Conservation (phyloP, 2,113 vertebrate species). For the Polypterus senegalus region DNA sequence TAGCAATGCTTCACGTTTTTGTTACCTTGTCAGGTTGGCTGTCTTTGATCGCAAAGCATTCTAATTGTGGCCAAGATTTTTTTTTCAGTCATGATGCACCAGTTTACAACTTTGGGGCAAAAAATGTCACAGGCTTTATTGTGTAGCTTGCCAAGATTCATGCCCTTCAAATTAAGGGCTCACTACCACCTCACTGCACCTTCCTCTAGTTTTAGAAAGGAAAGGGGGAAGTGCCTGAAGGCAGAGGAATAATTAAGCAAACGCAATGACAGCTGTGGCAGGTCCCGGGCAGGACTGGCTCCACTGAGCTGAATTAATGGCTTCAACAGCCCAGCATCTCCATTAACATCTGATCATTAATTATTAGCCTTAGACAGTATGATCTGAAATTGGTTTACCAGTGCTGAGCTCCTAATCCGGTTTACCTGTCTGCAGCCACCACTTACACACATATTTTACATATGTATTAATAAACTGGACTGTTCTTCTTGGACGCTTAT, state of each 20-base stretch:
- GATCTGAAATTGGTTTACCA: slow-evolving; percentile 56
- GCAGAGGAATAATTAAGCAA: slow-evolving; percentile 82
- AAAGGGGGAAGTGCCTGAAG: slow-evolving; percentile 38
- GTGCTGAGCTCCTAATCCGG: slow-evolving; percentile 49
- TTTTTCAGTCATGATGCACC: too few species aligned
- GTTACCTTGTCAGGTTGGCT: too few species aligned
- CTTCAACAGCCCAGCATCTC: slow-evolving; percentile 64
- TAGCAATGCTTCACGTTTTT: too few species aligned
- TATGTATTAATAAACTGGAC: too few species aligned
- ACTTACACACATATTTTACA: too few species aligned
- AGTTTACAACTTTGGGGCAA: too few species aligned
- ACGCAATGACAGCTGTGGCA: slow-evolving; percentile 80
- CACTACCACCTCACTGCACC: slow-evolving; percentile 48
- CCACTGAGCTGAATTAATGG: slow-evolving; percentile 87
- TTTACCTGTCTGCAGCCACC: slow-evolving; percentile 40
- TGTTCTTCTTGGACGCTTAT: neutral
- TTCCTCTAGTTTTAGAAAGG: slow-evolving; percentile 39
- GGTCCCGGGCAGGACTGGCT: slow-evolving; percentile 70
- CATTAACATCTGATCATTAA: slow-evolving; percentile 61
- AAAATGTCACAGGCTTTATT: too few species aligned
- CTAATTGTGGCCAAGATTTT: too few species aligned
- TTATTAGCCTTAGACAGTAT: slow-evolving; percentile 69
- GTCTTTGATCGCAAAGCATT: too few species aligned
- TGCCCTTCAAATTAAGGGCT: slow-evolving; percentile 48
- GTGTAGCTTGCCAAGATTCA: slow-evolving; percentile 3